Evolutionary conservation across 2,888 invertebrate genomes (phyloP).

Genomic region (Acrobasis suavella): DNA sequence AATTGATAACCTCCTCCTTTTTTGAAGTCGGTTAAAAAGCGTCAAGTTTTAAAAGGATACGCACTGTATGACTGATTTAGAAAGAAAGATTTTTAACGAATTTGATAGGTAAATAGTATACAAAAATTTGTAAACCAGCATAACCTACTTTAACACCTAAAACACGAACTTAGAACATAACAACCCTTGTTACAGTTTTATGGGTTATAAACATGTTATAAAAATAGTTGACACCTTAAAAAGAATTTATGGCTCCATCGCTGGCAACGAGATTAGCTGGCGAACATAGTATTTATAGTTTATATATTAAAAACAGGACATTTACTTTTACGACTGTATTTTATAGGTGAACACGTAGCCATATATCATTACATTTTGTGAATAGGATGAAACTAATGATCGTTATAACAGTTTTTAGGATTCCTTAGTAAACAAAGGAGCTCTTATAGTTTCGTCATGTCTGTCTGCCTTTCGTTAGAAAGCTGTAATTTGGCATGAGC

Average conservation of each 20-base stretch:
- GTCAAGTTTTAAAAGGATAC: too few species aligned
- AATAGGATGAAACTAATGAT: not conserved
- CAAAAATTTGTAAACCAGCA: too few species aligned
- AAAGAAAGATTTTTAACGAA: too few species aligned
- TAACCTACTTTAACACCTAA: not conserved
- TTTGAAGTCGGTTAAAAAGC: too few species aligned
- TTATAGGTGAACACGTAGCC: slow-evolving; percentile 6
- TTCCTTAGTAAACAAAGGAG: too few species aligned
- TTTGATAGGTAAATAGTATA: too few species aligned
- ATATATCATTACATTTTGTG: slow-evolving; percentile 1
- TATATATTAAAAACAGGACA: slow-evolving; percentile 18
- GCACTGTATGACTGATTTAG: too few species aligned
- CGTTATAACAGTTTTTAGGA: not conserved
- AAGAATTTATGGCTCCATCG: slow-evolving; percentile 13
- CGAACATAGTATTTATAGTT: slow-evolving; percentile 18
- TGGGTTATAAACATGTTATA: slow-evolving; percentile 7
- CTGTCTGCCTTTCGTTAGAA: too few species aligned
- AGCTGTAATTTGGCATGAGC: too few species aligned
- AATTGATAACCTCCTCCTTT: too few species aligned
- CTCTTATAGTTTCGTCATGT: too few species aligned
- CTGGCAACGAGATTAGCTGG: slow-evolving; percentile 13
- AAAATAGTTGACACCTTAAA: slow-evolving; percentile 15
- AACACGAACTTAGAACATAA: not conserved
- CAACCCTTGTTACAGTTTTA: slow-evolving; percentile 13
- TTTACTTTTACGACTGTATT: slow-evolving; percentile 2